A percentile compares a stretch with the other conserved stretches of the same genome.
Evolutionary conservation across 2,797 vertebrate species (phyloP).

Genomic region (Parauchenoglanis ngamensis): DNA sequence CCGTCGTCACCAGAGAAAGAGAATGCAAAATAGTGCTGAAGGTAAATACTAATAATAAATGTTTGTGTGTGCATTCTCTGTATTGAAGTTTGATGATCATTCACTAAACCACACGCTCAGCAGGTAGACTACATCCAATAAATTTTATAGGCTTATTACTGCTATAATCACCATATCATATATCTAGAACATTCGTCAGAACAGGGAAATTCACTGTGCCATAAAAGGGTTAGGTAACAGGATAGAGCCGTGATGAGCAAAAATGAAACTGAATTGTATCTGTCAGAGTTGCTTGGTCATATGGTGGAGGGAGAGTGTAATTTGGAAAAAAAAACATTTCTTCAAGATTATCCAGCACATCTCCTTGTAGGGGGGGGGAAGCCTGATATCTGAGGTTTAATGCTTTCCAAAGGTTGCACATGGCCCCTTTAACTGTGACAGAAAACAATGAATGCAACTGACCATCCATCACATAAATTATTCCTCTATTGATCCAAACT

Average conservation of each 20-base stretch:
- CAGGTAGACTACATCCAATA: not conserved
- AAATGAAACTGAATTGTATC: slow-evolving; percentile 4
- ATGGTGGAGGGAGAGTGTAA: slow-evolving; percentile 53
- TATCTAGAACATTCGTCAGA: not conserved
- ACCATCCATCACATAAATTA: slow-evolving; percentile 37
- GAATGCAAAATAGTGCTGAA: not conserved
- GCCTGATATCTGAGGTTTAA: slow-evolving; percentile 41
- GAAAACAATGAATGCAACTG: slow-evolving; percentile 45
- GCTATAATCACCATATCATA: not conserved
- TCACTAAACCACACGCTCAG: not conserved
- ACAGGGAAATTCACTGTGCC: slow-evolving; percentile 26
- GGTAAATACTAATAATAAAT: slow-evolving; percentile 13
- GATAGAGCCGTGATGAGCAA: slow-evolving; percentile 5
- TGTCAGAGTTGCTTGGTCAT: slow-evolving; percentile 40
- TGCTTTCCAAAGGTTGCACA: slow-evolving; percentile 46
- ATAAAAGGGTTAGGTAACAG: slow-evolving; percentile 22
- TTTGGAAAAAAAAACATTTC: slow-evolving; percentile 61
- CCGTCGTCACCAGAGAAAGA: not conserved
- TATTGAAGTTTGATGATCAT: not conserved
- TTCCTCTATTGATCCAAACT: slow-evolving; percentile 34
- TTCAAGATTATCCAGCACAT: slow-evolving; percentile 63
- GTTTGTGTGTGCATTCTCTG: not conserved
- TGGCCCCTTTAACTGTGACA: not conserved
- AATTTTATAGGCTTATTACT: slow-evolving; percentile 21
- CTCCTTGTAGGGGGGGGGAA: slow-evolving; percentile 40